Evolutionary conservation across 2,797 vertebrate species (phyloP), one percentile per base, ranked within the genome.

Genomic region (Caiman crocodilus): DNA sequence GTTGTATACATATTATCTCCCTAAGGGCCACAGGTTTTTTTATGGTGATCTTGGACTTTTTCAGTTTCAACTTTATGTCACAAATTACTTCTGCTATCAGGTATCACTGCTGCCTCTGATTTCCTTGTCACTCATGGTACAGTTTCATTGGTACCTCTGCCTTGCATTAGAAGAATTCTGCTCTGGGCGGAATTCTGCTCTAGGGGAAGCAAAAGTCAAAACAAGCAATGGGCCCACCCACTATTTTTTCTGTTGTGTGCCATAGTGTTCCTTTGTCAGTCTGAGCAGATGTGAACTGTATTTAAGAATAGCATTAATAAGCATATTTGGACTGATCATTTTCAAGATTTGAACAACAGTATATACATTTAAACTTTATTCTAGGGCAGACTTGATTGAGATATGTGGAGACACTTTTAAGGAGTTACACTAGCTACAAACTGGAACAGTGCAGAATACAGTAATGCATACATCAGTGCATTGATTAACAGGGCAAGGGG

Each of bases 391-490:
- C 20, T 13, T 23, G 13, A 32, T 55, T 14, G 30, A 18, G 14
- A 14, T 7, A 57, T 15, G 42, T n/a, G 30, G 17, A 21, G 17
- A 23, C 11, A 26, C 10, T 1, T 11, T 0, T 1, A 0, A 65
- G 0, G 3, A 0, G 9, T 25, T 8, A 50, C 2, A 56, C 3
- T 56, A 14, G 13, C 5, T 3, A 5, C 56, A 2, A 4, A 28
- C 0, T 14, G 84, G 18, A 30, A 2, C 12, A 5, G 71, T 2
- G 2, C 11, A 1, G 13, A 4, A 14, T 56, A 35, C 5, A 79
- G n/a, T 1, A 7, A 2, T 12, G 6, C 15, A 0, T 5, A 6
- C 2, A 15, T 7, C 56, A n/a, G 1, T 1, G 0, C 4, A 82
- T 0, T 4, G 16, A 5, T 12, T 1, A 20, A 9, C 23, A 79